Evolutionary conservation across 2,113 vertebrate species (phyloP).

Genomic region (Paradoxurus hermaphroditus): DNA sequence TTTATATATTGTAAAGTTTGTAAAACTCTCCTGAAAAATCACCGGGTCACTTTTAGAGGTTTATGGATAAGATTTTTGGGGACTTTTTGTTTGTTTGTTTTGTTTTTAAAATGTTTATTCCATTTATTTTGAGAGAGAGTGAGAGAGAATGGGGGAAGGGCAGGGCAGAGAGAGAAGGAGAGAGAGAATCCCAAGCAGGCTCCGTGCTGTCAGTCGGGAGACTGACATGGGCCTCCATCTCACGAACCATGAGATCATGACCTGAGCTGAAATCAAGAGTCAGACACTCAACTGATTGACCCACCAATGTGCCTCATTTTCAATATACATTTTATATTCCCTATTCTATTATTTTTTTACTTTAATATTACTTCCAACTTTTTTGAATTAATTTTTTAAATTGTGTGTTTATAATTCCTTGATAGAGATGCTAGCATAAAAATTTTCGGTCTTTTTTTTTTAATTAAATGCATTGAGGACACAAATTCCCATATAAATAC

Average conservation of each 20-base stretch:
- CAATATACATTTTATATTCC: background rate
- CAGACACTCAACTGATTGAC: no score
- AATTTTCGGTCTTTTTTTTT: background rate
- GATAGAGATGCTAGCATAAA: background rate
- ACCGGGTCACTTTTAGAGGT: background rate
- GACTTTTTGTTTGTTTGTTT: no score
- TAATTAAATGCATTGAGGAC: background rate
- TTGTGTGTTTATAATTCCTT: background rate
- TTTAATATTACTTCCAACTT: background rate
- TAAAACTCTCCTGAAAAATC: background rate
- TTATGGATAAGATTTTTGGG: no score
- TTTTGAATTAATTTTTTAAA: constrained; percentile 19
- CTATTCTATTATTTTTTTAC: background rate
- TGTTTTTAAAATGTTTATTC: no score
- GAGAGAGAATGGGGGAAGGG: no score
- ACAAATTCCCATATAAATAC: background rate
- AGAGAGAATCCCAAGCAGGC: no score
- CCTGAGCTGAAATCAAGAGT: no score
- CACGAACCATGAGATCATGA: no score
- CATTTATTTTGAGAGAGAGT: no score
- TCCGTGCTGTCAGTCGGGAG: no score
- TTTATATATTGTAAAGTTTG: background rate
- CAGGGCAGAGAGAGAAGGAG: no score
- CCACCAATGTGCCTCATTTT: background rate
- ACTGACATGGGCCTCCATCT: no score